Conservation (phyloP, 2,888 invertebrate species). For the Ametastegia equiseti region DNA sequence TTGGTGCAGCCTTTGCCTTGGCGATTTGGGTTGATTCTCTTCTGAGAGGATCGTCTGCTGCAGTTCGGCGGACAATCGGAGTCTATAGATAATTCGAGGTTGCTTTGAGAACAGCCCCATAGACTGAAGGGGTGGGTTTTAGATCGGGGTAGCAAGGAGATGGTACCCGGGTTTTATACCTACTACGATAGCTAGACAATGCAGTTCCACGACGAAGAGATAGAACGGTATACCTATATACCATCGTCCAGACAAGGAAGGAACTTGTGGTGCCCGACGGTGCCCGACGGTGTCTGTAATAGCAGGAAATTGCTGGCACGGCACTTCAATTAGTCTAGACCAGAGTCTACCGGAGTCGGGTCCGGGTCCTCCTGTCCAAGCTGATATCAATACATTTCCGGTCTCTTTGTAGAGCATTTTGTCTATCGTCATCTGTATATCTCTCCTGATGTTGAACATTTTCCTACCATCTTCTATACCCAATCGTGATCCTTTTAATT, state of each 20-base stretch:
- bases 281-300: constrained; percentile 65
- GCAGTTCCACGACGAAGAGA: constrained; percentile 1
- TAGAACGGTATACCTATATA: not conserved
- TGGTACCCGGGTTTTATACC: constrained; percentile 23
- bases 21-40: constrained; percentile 11
- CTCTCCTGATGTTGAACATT: not conserved
- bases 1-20: constrained; percentile 15
- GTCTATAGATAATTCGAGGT: constrained; percentile 11
- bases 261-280: constrained; percentile 49
- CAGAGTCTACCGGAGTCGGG: constrained; percentile 38
- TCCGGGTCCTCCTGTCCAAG: constrained; percentile 21
- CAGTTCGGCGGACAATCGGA: constrained; percentile 4
- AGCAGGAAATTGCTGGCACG: constrained; percentile 69
- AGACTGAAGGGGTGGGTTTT: not conserved
- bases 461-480: not conserved
- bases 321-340: constrained; percentile 65
- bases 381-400: constrained; percentile 45
- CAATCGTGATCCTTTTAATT: constrained; percentile 2
- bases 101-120: constrained; percentile 23
- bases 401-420: constrained; percentile 23
- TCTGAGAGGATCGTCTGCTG: constrained; percentile 22
- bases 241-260: constrained; percentile 1
- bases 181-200: constrained; percentile 39
- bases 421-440: not conserved
- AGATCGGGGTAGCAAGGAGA: not conserved